Conservation (phyloP, 2,113 vertebrate genomes). For the Pycnonotus jocosus region DNA sequence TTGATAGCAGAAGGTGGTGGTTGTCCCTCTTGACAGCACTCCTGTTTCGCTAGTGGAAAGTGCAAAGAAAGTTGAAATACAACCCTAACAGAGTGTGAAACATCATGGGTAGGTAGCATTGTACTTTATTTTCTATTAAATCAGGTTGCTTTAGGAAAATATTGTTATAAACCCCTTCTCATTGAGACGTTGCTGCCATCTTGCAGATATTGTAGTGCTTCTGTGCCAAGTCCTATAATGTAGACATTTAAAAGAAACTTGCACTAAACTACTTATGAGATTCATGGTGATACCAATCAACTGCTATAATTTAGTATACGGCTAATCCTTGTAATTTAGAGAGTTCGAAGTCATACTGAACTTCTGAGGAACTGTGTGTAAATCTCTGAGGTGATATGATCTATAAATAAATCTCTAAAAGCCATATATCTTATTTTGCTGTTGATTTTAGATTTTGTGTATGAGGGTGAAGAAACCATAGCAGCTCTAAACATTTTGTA, state of each 20-base stretch:
- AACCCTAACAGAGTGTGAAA: neutral
- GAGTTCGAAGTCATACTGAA: neutral
- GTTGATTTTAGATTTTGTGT: neutral
- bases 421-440: neutral
- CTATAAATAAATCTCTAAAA: neutral
- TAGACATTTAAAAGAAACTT: neutral
- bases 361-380: neutral
- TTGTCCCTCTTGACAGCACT: neutral
- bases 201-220: neutral
- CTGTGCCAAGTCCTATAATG: neutral
- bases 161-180: neutral
- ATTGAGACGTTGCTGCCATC: neutral
- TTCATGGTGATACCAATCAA: neutral
- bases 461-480: neutral
- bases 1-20: neutral
- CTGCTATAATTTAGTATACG: neutral
- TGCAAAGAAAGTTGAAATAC: neutral
- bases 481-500: neutral
- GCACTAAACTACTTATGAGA: neutral
- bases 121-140: neutral
- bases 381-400: neutral
- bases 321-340: neutral
- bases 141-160: neutral
- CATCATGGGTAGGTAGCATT: neutral
- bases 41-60: neutral